A percentile compares a stretch with the other conserved stretches of the same genome.
Evolutionary conservation across 2,797 vertebrate species (phyloP).

Genomic region (Uromys caudimaculatus): DNA sequence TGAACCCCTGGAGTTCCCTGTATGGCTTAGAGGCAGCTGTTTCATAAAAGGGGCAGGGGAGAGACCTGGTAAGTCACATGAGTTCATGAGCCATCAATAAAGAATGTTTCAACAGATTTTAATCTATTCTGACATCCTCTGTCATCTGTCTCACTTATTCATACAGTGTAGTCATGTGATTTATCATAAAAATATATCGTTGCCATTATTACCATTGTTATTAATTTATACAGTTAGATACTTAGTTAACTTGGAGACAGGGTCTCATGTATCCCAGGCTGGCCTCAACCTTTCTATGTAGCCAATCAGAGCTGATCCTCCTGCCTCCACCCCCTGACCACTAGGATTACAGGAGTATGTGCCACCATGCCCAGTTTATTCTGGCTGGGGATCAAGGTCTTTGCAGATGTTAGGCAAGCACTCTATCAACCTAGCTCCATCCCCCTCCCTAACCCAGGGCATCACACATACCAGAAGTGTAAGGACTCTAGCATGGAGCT

Average conservation of each 20-base stretch:
- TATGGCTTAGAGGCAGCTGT: neutral
- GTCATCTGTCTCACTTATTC: neutral
- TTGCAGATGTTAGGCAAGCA: neutral
- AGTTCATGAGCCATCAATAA: neutral
- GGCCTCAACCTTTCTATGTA: neutral
- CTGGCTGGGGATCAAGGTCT: neutral
- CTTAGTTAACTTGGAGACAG: neutral
- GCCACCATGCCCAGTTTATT: neutral
- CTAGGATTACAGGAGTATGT: neutral
- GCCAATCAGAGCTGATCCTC: neutral
- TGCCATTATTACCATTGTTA: neutral
- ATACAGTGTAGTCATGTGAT: neutral
- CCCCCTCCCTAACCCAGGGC: neutral
- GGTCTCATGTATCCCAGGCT: neutral
- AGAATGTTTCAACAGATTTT: neutral
- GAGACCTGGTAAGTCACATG: neutral
- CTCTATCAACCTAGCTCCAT: neutral
- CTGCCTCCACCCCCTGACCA: neutral
- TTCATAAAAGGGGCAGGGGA: accelerated
- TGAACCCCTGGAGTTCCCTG: neutral
- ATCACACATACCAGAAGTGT: too few relatives aligned
- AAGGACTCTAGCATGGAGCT: neutral
- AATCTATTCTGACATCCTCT: neutral
- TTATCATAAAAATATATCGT: neutral
- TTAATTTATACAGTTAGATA: neutral